A percentile compares a stretch with the other conserved stretches of the same genome.
These are phyloP conservation scores for Lithobates sylvaticus DNA, from an alignment of 2,797 vertebrate genomes.

Conservation along the genomic window DNA sequence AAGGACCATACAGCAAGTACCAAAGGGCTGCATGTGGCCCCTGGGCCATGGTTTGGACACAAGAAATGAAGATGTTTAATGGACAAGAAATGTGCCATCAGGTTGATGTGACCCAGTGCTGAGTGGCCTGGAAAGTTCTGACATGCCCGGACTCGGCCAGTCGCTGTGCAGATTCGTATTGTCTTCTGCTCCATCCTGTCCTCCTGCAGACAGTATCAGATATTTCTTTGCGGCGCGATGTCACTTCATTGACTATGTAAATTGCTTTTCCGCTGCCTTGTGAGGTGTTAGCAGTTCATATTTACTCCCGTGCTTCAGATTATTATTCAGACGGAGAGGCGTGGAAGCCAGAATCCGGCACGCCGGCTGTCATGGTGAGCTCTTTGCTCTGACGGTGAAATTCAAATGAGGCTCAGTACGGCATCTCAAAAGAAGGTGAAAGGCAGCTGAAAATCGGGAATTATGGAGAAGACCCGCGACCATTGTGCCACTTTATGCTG, in stretches of 20 bases:
- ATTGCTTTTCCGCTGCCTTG: constrained; percentile 46
- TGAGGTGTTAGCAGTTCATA: constrained; percentile 35
- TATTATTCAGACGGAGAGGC: constrained; percentile 31
- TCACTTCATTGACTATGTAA: constrained; percentile 59
- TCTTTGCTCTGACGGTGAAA: constrained; percentile 27
- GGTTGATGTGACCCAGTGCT: background rate
- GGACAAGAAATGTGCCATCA: background rate
- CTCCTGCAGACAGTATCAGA: background rate
- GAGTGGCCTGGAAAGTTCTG: background rate
- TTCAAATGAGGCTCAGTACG: constrained; percentile 13
- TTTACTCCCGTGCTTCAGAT: constrained; percentile 38
- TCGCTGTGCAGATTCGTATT: background rate
- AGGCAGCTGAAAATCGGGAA: constrained; percentile 12
- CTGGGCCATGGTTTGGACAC: too few species aligned
- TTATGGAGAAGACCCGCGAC: background rate
- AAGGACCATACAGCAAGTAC: too few species aligned
- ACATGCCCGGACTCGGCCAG: background rate
- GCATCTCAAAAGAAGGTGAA: background rate
- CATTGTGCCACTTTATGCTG: too few species aligned
- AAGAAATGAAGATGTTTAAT: background rate
- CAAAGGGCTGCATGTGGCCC: too few species aligned
- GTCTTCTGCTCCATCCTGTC: background rate
- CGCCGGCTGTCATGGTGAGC: constrained; percentile 10
- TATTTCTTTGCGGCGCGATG: constrained; percentile 2
- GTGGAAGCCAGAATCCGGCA: constrained; percentile 24